Evolutionary conservation across 2,888 invertebrate species (phyloP), one percentile per base, ranked within the genome.

Genomic region (Drosophila suboccidentalis): DNA sequence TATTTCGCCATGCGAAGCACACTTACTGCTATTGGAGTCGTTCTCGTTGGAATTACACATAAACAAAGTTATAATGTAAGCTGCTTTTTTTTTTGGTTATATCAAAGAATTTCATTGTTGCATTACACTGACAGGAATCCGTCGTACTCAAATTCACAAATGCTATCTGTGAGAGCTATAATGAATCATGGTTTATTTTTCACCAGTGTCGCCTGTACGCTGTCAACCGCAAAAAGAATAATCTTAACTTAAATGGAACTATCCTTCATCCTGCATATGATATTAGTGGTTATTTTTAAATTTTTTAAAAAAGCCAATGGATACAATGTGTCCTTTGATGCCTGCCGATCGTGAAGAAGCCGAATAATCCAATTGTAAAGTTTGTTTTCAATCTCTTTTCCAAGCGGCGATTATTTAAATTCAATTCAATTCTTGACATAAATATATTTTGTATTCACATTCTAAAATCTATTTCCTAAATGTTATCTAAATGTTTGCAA

Each of bases 271-370:
- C 77, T 0, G 62, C 50, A 8, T 1, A 62, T 2, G 6, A 65
- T 36, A 22, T 63, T 9, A 0, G 0, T 1, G 1, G 60, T 0
- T n/a, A 29, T 2, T 8, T 9, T 0, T 6, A 55, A 55, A 26
- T 0, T 75, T 0, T 34, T 64, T 0, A 68, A 73, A 13, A 75
- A 47, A 10, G 80, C 64, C 1, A 81, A 43, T 49, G 72, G 77
- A 0, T 82, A 72, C 1, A 47, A 71, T 4, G 1, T 9, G 0
- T 32, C 41, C 1, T 0, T 75, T 10, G 68, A 80, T 55, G 65
- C 0, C 6, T 79, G 74, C 13, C 54, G 44, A 4, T 79, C 51
- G 0, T 77, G 4, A 43, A 26, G 3, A 39, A 17, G 9, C 1
- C 32, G 0, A 61, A 78, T 36, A 53, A 72, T 53, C 71, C 79